Percentiles rank a stretch among this genome's conserved stretches.
phyloP scores from a whole-genome alignment of 2,113 vertebrate species.

The Melierax canorus region DNA sequence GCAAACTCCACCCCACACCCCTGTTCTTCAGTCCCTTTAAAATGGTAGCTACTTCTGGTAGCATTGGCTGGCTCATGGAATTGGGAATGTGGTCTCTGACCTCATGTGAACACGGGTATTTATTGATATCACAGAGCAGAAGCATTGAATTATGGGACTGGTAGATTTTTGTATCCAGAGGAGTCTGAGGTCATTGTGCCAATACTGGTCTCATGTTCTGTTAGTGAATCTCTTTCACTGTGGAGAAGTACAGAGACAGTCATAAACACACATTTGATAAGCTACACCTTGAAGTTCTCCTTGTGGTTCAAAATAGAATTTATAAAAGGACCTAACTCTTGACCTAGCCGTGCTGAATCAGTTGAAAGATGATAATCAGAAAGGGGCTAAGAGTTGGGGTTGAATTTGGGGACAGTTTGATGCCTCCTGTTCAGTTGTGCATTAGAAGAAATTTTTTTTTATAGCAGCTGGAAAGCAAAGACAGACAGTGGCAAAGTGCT shows the following conservation, averaged over 20 bases:
- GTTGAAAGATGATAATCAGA: neutral
- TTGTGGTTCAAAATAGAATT: neutral
- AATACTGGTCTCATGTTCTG: accelerated
- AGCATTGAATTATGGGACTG: accelerated
- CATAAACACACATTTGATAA: neutral
- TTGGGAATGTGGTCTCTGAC: neutral
- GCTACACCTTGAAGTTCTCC: neutral
- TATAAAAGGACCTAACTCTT: neutral
- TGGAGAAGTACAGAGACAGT: neutral
- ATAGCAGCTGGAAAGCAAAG: neutral
- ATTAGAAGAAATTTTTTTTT: neutral
- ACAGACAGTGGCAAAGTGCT: neutral
- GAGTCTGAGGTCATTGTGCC: neutral
- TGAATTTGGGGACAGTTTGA: neutral
- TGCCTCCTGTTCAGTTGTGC: neutral
- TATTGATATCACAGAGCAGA: neutral
- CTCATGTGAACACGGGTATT: neutral
- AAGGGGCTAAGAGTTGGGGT: neutral
- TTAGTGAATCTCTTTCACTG: neutral
- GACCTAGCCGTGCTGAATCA: neutral
- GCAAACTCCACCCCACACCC: neutral
- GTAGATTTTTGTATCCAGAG: neutral
- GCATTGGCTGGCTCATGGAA: accelerated
- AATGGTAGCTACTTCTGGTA: neutral
- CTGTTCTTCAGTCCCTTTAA: neutral